Percentiles rank a stretch among this genome's conserved stretches.
phyloP scores from a whole-genome alignment of 23 tunicate species.

The Ciona savignyi region DNA sequence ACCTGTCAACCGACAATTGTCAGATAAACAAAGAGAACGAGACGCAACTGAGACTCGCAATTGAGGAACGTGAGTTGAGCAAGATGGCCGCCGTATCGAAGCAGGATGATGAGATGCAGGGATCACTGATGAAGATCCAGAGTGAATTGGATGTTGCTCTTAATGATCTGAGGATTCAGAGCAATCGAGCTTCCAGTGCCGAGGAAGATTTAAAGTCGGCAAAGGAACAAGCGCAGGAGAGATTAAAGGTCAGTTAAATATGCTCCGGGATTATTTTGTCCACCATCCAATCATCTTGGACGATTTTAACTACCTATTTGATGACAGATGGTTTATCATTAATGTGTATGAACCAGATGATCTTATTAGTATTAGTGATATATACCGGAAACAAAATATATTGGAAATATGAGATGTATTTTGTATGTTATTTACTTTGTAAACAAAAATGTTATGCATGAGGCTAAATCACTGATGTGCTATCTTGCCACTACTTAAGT shows the following conservation, averaged over 20 bases:
- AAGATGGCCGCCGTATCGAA: conserved; percentile 93
- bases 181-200: neutral
- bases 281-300: no score
- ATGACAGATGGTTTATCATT: no score
- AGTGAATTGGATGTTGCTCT: conserved; percentile 24
- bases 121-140: conserved; percentile 37
- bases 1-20: no score
- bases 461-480: no score
- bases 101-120: conserved; percentile 77
- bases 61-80: conserved; percentile 83
- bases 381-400: no score
- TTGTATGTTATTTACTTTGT: no score
- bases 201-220: conserved; percentile 9
- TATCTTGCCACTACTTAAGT: no score
- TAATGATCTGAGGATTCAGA: conserved; percentile 19
- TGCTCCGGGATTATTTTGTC: neutral
- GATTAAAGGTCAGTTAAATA: conserved; percentile 8
- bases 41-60: conserved; percentile 72
- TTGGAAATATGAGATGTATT: no score
- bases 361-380: no score
- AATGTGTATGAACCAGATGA: no score
- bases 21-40: conserved; percentile 63
- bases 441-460: no score
- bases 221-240: conserved; percentile 1
- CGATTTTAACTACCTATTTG: no score